Evolutionary conservation across 2,797 vertebrate genomes (phyloP), one percentile per base, ranked within the genome.

Genomic region (Antrozous pallidus): DNA sequence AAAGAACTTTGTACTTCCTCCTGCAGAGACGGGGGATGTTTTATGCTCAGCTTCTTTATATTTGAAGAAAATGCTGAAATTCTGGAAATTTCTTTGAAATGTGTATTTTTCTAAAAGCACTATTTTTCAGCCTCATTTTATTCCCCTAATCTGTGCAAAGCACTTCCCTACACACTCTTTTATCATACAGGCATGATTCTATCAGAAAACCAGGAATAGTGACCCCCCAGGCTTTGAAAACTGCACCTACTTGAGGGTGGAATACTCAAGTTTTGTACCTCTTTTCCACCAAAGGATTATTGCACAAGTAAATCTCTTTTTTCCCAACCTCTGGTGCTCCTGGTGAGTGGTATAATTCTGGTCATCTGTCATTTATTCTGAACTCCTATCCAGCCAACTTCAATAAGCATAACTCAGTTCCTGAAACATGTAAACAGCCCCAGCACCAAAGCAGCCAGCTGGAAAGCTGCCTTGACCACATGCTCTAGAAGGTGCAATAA

Each of bases 401-500:
- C 91, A 93, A 33, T 95, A 65, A 61, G 97, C 20, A 38, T 36
- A 97, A 97, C 83, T 97, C 94, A 88, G 93, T 97, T 85, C 95
- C 92, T 97, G 97, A 95, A 90, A 94, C 94, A 24, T 81, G 92
- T 93, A 93, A 97, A 97, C 97, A 96, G 86, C 91, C 77, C 95
- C 12, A 31, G 1, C 24, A 91, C 1, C 7, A 28, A 40, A 84
- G 91, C 51, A 96, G 96, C 95, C 96, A 96, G 67, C 70, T 94
- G 97, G 97, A 95, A 97, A 96, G 85, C 54, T 13, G 91, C 96
- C 92, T 95, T 80, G 56, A 93, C 95, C 97, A 95, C 96, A 42
- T 10, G 6, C 94, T 91, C 86, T 17, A 40, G 77, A 80, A 97
- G 97, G 96, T 96, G 97, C 58, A 79, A 95, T 90, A 33, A 94